Evolutionary conservation across 2,888 invertebrate species (phyloP), one percentile per base, ranked within the genome.

Genomic region (Pristionchus japonicus): DNA sequence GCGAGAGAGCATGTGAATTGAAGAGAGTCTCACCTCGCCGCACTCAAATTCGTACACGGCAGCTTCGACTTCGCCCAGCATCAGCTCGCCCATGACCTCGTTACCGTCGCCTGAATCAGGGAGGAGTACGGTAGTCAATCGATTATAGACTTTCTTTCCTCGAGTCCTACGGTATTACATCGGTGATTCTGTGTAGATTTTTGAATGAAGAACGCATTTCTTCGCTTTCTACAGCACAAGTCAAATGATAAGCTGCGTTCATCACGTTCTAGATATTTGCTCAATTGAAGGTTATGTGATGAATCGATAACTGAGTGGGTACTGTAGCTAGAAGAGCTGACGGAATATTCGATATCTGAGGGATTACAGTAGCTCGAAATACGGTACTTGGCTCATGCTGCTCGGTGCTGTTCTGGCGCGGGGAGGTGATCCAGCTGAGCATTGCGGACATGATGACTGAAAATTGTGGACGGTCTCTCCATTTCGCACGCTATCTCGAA

Each of bases 31-130:
- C 67, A 86, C 86, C 86, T 70, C 47, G 34, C 31, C 70, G n/a
- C 86, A 86, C 70, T 86, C 70, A 47, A 47, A 86, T n/a, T 86
- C 86, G 49, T 86, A 86, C 3, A 86, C 86, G 86, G 86, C 86
- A 3, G 86, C 70, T 49, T 86, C 86, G 23, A 86, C 86, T 15
- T 86, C 86, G 47, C 86, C 34, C 47, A 70, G 43, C 86, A 86
- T 86, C 31, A 86, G 23, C 4, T 86, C 86, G 23, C 31, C 34
- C 86, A 86, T 86, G 23, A 52, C 49, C 13, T 67, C 70, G 27
- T 86, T 86, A 47, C 70, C 86, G 23, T 86, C 86, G 86, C 67
- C 67, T 70, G 47, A 67, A 70, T 64, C 40, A 64, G 27, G 27
- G 27, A 77, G 3, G 34, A 37, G 23, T 77, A 77, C 77, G 77